A percentile compares a stretch with the other conserved stretches of the same genome.
Evolutionary conservation across 2,797 vertebrate species (phyloP).

Genomic region (Rhinoraja longicauda): DNA sequence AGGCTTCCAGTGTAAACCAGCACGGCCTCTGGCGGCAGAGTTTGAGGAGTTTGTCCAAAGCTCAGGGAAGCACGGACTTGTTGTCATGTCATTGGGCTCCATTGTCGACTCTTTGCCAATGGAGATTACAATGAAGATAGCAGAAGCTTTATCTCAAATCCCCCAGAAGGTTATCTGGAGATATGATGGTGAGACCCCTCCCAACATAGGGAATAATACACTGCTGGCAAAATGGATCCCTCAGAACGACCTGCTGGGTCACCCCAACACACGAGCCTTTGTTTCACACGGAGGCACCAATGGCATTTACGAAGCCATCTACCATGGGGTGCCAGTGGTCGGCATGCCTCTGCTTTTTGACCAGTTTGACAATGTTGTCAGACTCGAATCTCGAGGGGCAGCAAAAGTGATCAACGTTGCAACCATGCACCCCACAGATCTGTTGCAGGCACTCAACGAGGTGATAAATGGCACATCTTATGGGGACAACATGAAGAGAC

Average conservation of each 20-base stretch:
- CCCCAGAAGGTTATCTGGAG: constrained; percentile 58
- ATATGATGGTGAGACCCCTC: constrained; percentile 50
- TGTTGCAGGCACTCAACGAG: constrained; percentile 10
- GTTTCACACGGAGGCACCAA: neutral
- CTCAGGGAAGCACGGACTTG: constrained; percentile 60
- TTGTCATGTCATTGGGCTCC: constrained; percentile 57
- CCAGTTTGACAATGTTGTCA: constrained; percentile 44
- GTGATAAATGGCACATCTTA: neutral
- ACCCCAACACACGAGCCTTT: constrained; percentile 21
- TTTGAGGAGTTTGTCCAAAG: constrained; percentile 56
- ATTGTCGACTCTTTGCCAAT: constrained; percentile 52
- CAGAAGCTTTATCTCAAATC: neutral
- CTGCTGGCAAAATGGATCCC: constrained; percentile 29
- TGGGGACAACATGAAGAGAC: neutral
- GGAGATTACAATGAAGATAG: constrained; percentile 53
- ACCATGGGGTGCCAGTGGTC: constrained; percentile 57
- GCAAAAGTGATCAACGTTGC: neutral
- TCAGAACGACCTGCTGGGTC: constrained; percentile 50
- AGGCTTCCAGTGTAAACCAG: constrained; percentile 33
- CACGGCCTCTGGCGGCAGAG: constrained; percentile 40
- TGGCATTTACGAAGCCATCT: neutral
- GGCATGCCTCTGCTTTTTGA: constrained; percentile 61
- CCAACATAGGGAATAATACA: constrained; percentile 52
- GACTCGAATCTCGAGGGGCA: constrained; percentile 21
- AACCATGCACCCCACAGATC: neutral